Conservation (phyloP, 2,797 vertebrate genomes). For the Adelosebastes latens region DNA sequence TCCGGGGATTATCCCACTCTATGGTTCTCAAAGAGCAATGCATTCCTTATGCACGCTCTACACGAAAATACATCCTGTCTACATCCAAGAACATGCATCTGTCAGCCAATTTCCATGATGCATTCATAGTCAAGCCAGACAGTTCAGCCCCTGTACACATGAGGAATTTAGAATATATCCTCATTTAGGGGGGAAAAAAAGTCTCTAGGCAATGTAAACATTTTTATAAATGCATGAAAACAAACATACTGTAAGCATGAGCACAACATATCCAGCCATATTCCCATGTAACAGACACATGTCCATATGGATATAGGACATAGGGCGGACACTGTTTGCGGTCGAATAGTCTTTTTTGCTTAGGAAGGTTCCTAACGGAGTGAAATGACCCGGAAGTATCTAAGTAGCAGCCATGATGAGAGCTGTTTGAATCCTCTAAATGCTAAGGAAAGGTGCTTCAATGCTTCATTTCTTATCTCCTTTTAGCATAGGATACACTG, state of each 20-base stretch:
- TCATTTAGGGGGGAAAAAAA: not conserved
- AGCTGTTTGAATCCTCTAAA: too few species aligned
- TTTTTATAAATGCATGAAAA: not conserved
- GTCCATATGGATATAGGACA: not conserved
- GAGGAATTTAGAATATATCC: not conserved
- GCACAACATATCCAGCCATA: not conserved
- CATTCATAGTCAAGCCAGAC: not conserved
- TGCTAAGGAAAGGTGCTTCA: too few species aligned
- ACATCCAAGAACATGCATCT: slow-evolving; percentile 24
- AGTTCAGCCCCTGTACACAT: not conserved
- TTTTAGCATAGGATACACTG: too few species aligned
- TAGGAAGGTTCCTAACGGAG: too few species aligned
- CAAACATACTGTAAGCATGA: not conserved
- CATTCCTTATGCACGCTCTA: slow-evolving; percentile 3
- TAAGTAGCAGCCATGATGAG: too few species aligned
- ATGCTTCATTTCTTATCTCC: too few species aligned
- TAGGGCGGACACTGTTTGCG: not conserved
- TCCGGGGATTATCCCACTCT: not conserved
- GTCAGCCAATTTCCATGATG: slow-evolving; percentile 28
- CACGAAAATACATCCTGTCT: slow-evolving; percentile 32
- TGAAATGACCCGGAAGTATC: too few species aligned
- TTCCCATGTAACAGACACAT: not conserved
- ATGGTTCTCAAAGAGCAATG: not conserved
- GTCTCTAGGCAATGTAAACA: not conserved
- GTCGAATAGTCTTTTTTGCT: too few species aligned